A percentile compares a stretch with the other conserved stretches of the same genome.
These are phyloP conservation scores for Cygnus buccinator DNA, from an alignment of 2,113 vertebrate genomes.

Conservation along the genomic window DNA sequence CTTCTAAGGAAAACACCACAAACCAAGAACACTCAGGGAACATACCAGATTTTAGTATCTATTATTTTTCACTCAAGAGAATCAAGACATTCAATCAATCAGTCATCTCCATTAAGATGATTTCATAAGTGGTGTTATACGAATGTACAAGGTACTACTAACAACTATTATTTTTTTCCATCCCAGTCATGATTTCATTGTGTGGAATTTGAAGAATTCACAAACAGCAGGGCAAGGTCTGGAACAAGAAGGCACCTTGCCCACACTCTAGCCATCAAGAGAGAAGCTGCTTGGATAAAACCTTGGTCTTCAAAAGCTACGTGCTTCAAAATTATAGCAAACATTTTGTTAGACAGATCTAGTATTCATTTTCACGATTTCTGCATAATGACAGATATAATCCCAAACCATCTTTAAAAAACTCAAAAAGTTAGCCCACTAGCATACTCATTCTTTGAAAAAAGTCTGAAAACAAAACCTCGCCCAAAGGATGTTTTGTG, in stretches of 20 bases:
- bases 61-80: not conserved
- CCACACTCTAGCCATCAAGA: not conserved
- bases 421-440: not conserved
- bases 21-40: not conserved
- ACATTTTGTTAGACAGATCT: not conserved
- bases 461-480: not conserved
- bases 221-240: not conserved
- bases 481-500: not conserved
- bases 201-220: not conserved
- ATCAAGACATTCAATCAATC: not conserved
- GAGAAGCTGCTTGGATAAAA: not conserved
- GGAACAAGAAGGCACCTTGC: rapidly evolving
- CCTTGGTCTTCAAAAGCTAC: not conserved
- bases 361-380: not conserved
- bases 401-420: not conserved
- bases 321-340: not conserved
- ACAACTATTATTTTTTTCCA: not conserved
- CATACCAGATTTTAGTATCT: not conserved
- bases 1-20: not conserved
- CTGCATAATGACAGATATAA: not conserved
- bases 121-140: not conserved
- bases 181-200: not conserved
- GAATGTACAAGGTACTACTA: not conserved
- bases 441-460: not conserved
- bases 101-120: not conserved